Conservation (phyloP, 2,113 vertebrate species). For the Ceyx cyanopectus region DNA sequence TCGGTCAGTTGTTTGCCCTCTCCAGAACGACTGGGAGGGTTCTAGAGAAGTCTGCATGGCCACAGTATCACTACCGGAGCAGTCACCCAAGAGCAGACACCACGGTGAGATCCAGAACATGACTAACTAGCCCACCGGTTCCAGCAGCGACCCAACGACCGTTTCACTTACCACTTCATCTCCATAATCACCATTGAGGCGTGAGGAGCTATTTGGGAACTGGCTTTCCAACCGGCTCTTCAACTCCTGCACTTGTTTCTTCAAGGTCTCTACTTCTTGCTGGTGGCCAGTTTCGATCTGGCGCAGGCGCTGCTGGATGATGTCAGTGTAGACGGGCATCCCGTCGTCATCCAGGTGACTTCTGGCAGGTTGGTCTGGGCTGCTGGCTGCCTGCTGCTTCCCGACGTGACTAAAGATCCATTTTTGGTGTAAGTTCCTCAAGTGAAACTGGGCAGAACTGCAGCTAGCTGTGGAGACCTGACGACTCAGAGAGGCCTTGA, state of each 20-base stretch:
- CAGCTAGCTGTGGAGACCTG: constrained; percentile 86
- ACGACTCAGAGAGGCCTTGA: constrained; percentile 82
- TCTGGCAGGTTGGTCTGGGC: constrained; percentile 88
- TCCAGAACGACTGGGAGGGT: not conserved
- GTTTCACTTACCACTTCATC: constrained; percentile 91
- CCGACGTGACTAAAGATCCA: constrained; percentile 75
- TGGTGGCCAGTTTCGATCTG: constrained; percentile 96
- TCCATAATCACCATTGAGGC: constrained; percentile 89
- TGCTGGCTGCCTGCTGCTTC: constrained; percentile 73
- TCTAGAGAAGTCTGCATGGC: not conserved
- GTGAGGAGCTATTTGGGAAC: constrained; percentile 80
- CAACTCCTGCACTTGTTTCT: constrained; percentile 95
- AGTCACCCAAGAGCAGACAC: not conserved
- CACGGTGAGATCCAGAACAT: rapidly evolving
- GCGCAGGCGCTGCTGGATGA: constrained; percentile 92
- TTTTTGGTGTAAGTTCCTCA: constrained; percentile 84
- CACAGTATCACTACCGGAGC: not conserved
- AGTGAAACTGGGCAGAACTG: constrained; percentile 80
- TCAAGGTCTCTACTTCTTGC: constrained; percentile 94
- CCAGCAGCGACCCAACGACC: not conserved
- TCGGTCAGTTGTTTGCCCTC: not conserved
- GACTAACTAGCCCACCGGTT: not conserved
- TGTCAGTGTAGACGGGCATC: constrained; percentile 89
- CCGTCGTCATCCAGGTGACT: constrained; percentile 94
- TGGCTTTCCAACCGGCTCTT: constrained; percentile 94